Percentiles rank a stretch among this genome's conserved stretches.
Conservation (phyloP, 2,797 vertebrate genomes). For the Pampus argenteus region DNA sequence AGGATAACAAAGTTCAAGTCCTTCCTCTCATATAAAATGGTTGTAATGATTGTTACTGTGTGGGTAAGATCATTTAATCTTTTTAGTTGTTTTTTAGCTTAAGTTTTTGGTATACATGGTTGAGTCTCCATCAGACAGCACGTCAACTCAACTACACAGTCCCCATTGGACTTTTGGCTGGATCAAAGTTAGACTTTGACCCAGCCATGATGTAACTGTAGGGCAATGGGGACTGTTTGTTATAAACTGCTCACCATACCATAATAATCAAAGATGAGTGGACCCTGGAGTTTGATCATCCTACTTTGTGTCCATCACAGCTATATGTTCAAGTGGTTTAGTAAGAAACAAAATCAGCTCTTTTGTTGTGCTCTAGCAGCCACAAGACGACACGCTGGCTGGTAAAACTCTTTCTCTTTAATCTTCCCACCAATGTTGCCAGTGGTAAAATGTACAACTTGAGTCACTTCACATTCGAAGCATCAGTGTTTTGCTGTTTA, state of each 20-base stretch:
- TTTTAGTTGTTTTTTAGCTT: not conserved
- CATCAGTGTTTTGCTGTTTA: not conserved
- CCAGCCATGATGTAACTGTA: conserved; percentile 33
- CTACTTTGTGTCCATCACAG: conserved; percentile 29
- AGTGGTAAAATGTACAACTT: not conserved
- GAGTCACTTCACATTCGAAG: not conserved
- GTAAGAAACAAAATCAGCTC: conserved; percentile 14
- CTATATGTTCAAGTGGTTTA: too few relatives aligned
- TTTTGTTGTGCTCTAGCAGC: conserved; percentile 11
- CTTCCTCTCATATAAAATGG: not conserved
- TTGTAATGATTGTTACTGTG: not conserved
- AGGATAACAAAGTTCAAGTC: not conserved
- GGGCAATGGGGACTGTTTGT: conserved; percentile 10
- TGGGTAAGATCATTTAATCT: not conserved
- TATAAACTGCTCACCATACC: conserved; percentile 23
- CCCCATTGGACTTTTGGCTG: conserved; percentile 6
- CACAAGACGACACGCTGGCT: not conserved
- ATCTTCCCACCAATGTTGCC: not conserved
- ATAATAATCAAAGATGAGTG: conserved; percentile 12
- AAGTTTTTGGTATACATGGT: not conserved
- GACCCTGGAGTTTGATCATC: conserved; percentile 33
- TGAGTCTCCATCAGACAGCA: not conserved
- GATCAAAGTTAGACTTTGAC: conserved; percentile 34
- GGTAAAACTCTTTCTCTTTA: conserved; percentile 14
- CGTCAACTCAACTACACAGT: not conserved